These are phyloP conservation scores for Lepus townsendii DNA, from an alignment of 2,797 vertebrate species.

Conservation along the genomic window DNA sequence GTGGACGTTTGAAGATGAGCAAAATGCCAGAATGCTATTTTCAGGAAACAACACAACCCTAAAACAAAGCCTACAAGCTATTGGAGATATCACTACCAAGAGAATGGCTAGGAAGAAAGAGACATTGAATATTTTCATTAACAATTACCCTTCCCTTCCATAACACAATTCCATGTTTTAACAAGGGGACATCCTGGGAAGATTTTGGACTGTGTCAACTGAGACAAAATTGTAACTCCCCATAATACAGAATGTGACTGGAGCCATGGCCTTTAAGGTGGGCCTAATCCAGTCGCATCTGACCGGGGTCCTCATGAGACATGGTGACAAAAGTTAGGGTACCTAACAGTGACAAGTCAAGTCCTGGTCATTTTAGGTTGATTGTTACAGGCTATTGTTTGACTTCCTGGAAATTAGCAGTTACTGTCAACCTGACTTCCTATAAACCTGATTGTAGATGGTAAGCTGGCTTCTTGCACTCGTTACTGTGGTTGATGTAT, in stretches of 20 bases:
- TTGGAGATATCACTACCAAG: neutral
- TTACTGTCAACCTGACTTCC: neutral
- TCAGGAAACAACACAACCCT: neutral
- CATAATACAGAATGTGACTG: too few species aligned
- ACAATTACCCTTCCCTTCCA: neutral
- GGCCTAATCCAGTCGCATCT: too few species aligned
- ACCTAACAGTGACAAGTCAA: neutral
- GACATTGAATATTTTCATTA: neutral
- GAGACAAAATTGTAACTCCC: too few species aligned
- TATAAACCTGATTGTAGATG: neutral
- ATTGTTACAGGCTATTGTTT: neutral
- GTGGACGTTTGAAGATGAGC: neutral
- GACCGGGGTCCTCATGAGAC: neutral
- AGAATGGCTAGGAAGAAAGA: neutral
- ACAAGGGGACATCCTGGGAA: too few species aligned
- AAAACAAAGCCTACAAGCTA: neutral
- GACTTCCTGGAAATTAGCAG: neutral
- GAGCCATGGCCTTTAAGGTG: too few species aligned
- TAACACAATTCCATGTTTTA: neutral
- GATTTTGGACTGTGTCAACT: too few species aligned
- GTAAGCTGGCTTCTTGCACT: neutral
- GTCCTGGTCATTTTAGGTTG: neutral
- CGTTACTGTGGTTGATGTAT: neutral
- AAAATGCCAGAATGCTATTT: neutral
- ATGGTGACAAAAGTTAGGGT: neutral